phyloP scores from a whole-genome alignment of 2,888 invertebrate species.

The Latheticus oryzae region DNA sequence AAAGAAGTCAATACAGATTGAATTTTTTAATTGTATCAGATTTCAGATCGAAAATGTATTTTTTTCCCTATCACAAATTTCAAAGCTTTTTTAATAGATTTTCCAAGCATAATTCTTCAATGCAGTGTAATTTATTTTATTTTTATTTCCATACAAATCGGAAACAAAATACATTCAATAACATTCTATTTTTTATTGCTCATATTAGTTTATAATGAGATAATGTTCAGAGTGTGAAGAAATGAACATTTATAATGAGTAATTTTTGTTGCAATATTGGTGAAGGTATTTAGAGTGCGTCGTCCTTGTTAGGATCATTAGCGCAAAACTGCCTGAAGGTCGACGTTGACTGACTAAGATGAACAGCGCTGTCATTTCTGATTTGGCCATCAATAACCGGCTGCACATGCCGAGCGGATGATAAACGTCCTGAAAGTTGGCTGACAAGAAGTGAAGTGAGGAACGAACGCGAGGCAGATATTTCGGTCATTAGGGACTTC shows the following conservation, averaged over 20 bases:
- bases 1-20: no score
- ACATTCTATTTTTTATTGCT: no score
- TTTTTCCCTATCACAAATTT: no score
- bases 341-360: constrained; percentile 63
- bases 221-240: no score
- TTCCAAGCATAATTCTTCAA: no score
- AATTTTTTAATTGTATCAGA: no score
- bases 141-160: no score
- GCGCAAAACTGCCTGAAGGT: constrained; percentile 52
- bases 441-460: constrained; percentile 57
- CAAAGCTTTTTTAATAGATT: no score
- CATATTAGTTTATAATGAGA: no score
- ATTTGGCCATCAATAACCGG: constrained; percentile 64
- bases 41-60: no score
- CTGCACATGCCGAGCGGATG: constrained; percentile 59
- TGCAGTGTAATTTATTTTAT: no score
- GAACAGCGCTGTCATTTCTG: constrained; percentile 64
- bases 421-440: constrained; percentile 61
- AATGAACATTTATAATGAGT: constrained; percentile 19
- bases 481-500: constrained; percentile 62
- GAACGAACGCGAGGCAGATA: constrained; percentile 60
- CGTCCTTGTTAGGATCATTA: constrained; percentile 58
- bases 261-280: constrained; percentile 10
- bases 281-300: constrained; percentile 23
- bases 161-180: no score